Base-by-base conservation (phyloP, 2,888 invertebrate species). In the Protonemura montana region DNA sequence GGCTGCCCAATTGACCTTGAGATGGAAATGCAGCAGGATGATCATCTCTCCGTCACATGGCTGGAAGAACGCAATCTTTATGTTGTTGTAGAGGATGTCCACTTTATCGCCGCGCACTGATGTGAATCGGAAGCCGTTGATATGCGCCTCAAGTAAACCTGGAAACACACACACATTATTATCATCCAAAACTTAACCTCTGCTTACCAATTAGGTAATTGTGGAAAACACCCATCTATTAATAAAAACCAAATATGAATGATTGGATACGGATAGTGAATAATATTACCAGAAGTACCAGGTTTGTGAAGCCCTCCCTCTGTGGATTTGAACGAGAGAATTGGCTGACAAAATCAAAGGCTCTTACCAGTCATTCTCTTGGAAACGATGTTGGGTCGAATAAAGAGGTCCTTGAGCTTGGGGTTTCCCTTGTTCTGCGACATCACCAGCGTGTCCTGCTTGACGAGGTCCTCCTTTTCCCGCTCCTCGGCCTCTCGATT, bases 21-120 rank as follows among this genome's bases (percentile, higher is more conserved):
- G 93, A 93, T 99, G 98, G 92, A 99, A 99, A 93, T 99, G 99
- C 87, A 99, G 93, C 30, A 99, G 93, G 90, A 99, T 99, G 87
- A 99, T 99, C 99, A 99, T 99, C 93, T 99, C 99, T 88, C 98
- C 97, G 91, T 99, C 99, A 90, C 99, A 99, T 0, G 99, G 99
- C 93, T 99, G 98, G 93, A 99, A 99, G 93, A 99, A 98, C 10
- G 99, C 99, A 91, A 99, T 98, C 91, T 99, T 98, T 89, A 99
- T 99, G 92, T 99, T 99, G 92, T 99, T 99, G 92, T 99, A 99
- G 85, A 99, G 92, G 89, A 99, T 99, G 90, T 99, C 99, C 7
- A 99, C 99, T 93, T 99, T 99, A 90, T 99, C 99, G 5, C 99
- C 99, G 89, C 99, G 95, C n/a, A 99, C 98, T 0, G 99, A 99